These are phyloP conservation scores for Odontamblyopus rebecca DNA, from an alignment of 2,797 vertebrate species.

Conservation along the genomic window DNA sequence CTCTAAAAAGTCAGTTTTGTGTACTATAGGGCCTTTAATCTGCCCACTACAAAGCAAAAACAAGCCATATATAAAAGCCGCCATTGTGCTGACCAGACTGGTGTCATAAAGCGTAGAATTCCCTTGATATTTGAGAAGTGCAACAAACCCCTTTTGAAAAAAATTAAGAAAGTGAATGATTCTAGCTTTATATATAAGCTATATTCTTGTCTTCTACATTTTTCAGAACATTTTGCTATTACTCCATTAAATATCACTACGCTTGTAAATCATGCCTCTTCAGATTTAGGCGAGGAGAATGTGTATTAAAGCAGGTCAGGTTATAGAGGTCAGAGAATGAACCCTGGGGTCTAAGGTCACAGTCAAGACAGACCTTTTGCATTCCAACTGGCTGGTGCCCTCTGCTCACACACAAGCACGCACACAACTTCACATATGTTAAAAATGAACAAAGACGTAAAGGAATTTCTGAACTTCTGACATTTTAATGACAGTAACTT, in stretches of 20 bases:
- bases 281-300: constrained; percentile 61
- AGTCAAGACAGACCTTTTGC: constrained; percentile 66
- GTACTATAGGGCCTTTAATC: constrained; percentile 15
- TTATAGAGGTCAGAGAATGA: constrained; percentile 66
- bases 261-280: constrained; percentile 15
- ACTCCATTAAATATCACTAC: not conserved
- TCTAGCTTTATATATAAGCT: not conserved
- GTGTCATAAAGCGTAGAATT: constrained; percentile 19
- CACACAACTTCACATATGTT: constrained; percentile 28
- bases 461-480: constrained; percentile 10
- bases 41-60: constrained; percentile 32
- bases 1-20: too few relatives aligned
- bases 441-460: constrained; percentile 14
- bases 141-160: not conserved
- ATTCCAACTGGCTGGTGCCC: constrained; percentile 69
- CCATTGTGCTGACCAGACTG: constrained; percentile 40
- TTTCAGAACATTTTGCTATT: not conserved
- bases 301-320: constrained; percentile 73
- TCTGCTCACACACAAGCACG: constrained; percentile 22
- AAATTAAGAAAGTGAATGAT: not conserved
- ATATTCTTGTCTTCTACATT: not conserved
- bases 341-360: constrained; percentile 73
- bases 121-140: constrained; percentile 16
- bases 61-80: constrained; percentile 39
- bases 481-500: constrained; percentile 1